Evolutionary conservation across 2,888 invertebrate species (phyloP).

Genomic region (Parelbella ahira): DNA sequence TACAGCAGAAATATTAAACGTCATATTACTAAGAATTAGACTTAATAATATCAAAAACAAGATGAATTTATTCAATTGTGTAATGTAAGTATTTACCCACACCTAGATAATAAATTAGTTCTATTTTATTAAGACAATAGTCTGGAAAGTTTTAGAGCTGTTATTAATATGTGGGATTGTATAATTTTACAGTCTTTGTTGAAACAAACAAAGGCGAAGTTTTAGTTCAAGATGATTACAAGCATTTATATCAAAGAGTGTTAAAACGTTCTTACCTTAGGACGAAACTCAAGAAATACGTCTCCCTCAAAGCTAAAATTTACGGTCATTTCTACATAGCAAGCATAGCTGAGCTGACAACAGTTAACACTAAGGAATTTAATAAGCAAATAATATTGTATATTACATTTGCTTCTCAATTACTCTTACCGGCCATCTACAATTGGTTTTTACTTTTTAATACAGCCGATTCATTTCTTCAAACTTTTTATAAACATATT

Average conservation of each 20-base stretch:
- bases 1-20: too few relatives aligned
- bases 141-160: constrained; percentile 9
- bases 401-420: neutral
- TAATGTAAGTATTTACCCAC: too few relatives aligned
- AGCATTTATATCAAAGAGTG: constrained; percentile 10
- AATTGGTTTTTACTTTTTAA: too few relatives aligned
- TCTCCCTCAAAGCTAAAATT: constrained; percentile 5
- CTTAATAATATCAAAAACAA: too few relatives aligned
- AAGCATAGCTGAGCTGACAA: constrained; percentile 4
- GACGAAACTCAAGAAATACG: neutral
- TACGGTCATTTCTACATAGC: neutral
- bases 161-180: constrained; percentile 6
- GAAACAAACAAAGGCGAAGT: constrained; percentile 1
- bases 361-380: too few relatives aligned
- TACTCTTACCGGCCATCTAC: too few relatives aligned
- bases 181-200: constrained; percentile 7
- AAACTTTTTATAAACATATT: too few relatives aligned
- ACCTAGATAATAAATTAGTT: too few relatives aligned
- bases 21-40: too few relatives aligned
- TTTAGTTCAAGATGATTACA: constrained; percentile 4
- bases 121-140: constrained; percentile 8
- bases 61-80: neutral
- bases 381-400: neutral
- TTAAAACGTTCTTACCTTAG: constrained; percentile 1
- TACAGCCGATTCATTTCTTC: too few relatives aligned